Evolutionary conservation across 2,113 vertebrate genomes (phyloP), one percentile per base, ranked within the genome.

Genomic region (Sardina pilchardus): DNA sequence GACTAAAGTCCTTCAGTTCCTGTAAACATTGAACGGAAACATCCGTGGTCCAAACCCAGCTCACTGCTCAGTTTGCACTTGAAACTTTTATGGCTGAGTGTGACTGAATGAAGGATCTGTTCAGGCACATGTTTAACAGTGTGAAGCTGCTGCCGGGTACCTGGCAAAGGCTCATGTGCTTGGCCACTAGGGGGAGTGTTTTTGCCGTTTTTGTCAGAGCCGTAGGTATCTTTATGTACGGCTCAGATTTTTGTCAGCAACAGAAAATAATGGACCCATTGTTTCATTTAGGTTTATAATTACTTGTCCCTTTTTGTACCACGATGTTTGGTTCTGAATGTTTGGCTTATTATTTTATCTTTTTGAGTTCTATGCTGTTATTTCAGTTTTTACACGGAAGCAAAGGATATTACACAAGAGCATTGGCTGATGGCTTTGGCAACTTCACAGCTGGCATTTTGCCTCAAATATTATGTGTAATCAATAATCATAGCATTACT

Each of bases 171-270:
- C 4, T n/a, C 24, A 56, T 67, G 59, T 67, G 47, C 16, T 30
- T 71, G 63, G 26, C 63, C 63, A 71, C 63, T 26, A 71, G n/a
- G 63, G n/a, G 63, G 6, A 71, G 63, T 71, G 63, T n/a, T 67
- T n/a, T 67, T 67, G 47, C 39, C 39, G 4, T 42, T 42, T 42
- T 42, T 42, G 39, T 42, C 2, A 42, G 2, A 42, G 4, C n/a
- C n/a, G n/a, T n/a, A n/a, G n/a, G n/a, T n/a, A n/a, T n/a, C n/a
- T n/a, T n/a, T n/a, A n/a, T n/a, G n/a, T 42, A 42, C 39, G 39
- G 39, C 39, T 42, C 39, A 3, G 39, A 42, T 3, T 42, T 42
- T 42, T 42, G 53, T 56, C 53, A 71, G 26, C 24, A 10, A 30
- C 63, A 12, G 63, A 71, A 71, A 14, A 10, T 30, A 26, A 10